These are phyloP conservation scores for Pterobdella sp. DNA, from an alignment of 2,888 invertebrate genomes.

Conservation along the genomic window DNA sequence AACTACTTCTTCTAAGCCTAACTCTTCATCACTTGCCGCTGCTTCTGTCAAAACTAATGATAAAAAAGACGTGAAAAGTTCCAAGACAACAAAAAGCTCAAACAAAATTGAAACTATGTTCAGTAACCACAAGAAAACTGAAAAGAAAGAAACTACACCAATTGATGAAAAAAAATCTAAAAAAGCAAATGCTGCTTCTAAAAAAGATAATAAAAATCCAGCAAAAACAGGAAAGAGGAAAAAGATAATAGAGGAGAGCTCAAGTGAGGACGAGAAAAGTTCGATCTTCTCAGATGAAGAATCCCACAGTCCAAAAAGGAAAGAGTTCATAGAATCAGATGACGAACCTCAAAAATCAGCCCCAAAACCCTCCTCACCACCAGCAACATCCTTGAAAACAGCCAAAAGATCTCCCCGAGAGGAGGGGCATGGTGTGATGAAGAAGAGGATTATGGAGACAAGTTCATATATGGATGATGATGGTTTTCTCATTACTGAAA, in stretches of 20 bases:
- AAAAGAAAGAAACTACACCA: not conserved
- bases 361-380: not conserved
- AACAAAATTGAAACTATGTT: slow-evolving; percentile 1
- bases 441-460: not conserved
- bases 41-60: not conserved
- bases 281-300: not conserved
- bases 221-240: not conserved
- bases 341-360: not conserved
- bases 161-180: not conserved
- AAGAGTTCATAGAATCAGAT: not conserved
- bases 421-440: slow-evolving; percentile 5
- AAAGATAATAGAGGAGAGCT: not conserved
- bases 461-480: slow-evolving; percentile 12
- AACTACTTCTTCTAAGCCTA: not conserved
- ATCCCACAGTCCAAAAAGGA: not conserved
- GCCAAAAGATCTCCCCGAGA: not conserved
- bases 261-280: not conserved
- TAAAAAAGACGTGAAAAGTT: not conserved
- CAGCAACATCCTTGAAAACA: not conserved
- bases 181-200: not conserved
- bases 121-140: slow-evolving; percentile 10
- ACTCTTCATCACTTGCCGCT: not conserved
- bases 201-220: not conserved
- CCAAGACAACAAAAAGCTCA: not conserved
- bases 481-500: slow-evolving; percentile 15